phyloP scores from a whole-genome alignment of 2,113 vertebrate genomes.

The Microcebus jonahi region DNA sequence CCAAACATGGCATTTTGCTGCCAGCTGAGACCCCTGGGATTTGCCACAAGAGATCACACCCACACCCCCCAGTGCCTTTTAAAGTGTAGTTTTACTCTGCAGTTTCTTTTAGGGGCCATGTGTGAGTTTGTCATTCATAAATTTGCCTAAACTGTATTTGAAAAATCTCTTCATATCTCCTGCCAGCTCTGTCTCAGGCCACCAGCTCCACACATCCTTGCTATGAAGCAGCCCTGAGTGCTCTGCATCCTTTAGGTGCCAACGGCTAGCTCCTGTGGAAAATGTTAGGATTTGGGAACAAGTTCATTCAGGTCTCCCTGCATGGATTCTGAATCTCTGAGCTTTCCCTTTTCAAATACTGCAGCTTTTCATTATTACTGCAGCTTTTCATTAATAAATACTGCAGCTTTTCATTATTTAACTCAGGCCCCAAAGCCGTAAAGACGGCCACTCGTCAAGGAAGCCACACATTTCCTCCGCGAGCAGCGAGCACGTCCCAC shows the following conservation, averaged over 20 bases:
- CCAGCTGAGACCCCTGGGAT: neutral
- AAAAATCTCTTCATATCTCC: neutral
- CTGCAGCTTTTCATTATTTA: neutral
- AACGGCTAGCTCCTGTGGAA: neutral
- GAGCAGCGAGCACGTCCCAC: accelerated
- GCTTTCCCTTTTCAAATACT: neutral
- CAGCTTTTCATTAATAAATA: neutral
- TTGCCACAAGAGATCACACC: neutral
- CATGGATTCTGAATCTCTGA: neutral
- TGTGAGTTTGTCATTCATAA: neutral
- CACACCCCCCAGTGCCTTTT: neutral
- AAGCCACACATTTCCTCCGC: neutral
- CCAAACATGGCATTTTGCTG: neutral
- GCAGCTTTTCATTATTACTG: too few species aligned
- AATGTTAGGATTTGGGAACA: neutral
- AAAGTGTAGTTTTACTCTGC: neutral
- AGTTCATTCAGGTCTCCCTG: neutral
- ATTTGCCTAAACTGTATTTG: neutral
- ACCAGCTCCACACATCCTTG: neutral
- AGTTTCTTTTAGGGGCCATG: neutral
- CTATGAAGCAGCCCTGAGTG: neutral
- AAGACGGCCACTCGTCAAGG: neutral
- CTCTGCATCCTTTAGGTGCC: neutral
- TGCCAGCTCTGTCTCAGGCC: neutral
- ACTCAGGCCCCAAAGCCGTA: neutral